Evolutionary conservation across 2,888 invertebrate species (phyloP).

Genomic region (Bruchidius siliquastri): DNA sequence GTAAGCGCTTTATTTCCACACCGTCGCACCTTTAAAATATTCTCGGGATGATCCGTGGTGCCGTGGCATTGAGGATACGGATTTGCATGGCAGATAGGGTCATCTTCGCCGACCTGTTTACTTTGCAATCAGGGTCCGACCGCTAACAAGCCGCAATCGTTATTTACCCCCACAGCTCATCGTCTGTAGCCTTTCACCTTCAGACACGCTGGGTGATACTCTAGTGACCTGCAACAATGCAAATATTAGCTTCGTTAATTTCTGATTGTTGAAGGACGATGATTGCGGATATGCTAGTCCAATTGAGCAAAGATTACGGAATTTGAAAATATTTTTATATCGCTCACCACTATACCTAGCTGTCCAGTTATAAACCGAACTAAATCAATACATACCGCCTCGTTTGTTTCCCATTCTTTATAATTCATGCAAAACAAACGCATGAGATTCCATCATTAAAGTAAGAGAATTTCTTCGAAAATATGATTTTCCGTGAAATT

Average conservation of each 20-base stretch:
- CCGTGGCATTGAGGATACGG: conserved; percentile 19
- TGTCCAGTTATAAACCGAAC: no score
- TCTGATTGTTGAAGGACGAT: not conserved
- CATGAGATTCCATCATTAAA: no score
- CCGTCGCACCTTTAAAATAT: not conserved
- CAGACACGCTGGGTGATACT: not conserved
- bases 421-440: no score
- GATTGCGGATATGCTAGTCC: no score
- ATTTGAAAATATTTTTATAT: no score
- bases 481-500: no score
- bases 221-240: not conserved
- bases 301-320: no score
- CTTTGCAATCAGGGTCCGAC: conserved; percentile 35
- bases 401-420: no score
- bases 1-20: not conserved
- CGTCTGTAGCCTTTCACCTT: not conserved
- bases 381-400: no score
- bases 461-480: no score
- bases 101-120: conserved; percentile 36
- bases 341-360: no score
- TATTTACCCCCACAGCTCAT: not conserved
- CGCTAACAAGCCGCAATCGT: conserved; percentile 3
- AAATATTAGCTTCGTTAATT: not conserved
- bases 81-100: conserved; percentile 42
- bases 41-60: not conserved